Conservation (phyloP, 2,888 invertebrate genomes). For the Chalcosyrphus nemorum region DNA sequence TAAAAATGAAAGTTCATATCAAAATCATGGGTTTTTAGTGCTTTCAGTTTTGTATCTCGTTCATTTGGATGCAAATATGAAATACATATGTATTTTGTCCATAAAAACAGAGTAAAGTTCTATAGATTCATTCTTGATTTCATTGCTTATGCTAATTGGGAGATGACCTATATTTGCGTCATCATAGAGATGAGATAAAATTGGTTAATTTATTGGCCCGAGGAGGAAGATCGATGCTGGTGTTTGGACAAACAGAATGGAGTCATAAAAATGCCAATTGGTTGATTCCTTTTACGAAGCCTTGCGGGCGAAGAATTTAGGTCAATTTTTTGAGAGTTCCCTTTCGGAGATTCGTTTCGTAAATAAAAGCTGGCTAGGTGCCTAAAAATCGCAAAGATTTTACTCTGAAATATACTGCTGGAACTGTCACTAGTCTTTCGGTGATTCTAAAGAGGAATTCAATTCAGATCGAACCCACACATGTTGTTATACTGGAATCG, state of each 20-base stretch:
- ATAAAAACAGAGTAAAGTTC: background rate
- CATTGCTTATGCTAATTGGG: constrained; percentile 2
- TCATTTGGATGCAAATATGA: background rate
- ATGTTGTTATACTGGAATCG: too few species aligned
- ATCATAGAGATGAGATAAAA: background rate
- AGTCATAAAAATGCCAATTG: background rate
- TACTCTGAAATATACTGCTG: too few species aligned
- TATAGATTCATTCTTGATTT: background rate
- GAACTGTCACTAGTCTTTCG: too few species aligned
- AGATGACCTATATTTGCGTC: constrained; percentile 22
- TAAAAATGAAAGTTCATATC: constrained; percentile 21
- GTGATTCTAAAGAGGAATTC: too few species aligned
- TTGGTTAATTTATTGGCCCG: background rate
- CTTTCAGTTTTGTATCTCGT: background rate
- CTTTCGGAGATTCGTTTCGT: too few species aligned
- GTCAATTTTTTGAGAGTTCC: too few species aligned
- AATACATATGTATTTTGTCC: background rate
- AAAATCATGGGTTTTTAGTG: background rate
- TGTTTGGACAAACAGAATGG: background rate
- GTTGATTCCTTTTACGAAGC: background rate
- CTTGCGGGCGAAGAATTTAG: background rate
- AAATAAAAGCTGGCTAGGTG: too few species aligned
- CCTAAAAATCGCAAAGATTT: too few species aligned
- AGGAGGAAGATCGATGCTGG: background rate
- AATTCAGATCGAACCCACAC: too few species aligned